Evolutionary conservation across 2,888 invertebrate genomes (phyloP), one percentile per base, ranked within the genome.

Genomic region (Eupithecia vulgata): DNA sequence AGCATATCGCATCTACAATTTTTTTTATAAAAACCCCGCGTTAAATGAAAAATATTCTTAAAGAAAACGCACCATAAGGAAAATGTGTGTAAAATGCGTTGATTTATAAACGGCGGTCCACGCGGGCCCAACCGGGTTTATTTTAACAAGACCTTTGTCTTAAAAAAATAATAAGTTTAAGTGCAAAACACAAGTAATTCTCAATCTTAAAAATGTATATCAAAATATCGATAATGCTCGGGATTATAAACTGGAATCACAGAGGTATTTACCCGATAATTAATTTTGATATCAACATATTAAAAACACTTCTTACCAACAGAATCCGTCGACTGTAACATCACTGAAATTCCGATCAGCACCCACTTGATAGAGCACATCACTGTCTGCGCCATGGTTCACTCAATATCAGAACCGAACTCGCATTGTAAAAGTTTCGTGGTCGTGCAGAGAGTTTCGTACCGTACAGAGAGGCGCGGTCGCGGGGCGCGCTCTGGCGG

Each of bases 331-430:
- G 88, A 89, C 76, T 87, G 87, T 80, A 91, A 90, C 83, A 93
- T 87, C 91, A 93, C 92, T 90, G 92, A 87, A 90, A 93, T 85
- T 92, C 91, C 92, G 82, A 91, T 85, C 85, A 91, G 83, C 80
- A 90, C 79, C 79, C 89, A 85, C 79, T 83, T 81, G 15, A 80
- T 81, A 73, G 80, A 81, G 83, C 91, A 91, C 87, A 90, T 88
- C 91, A 92, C 92, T 81, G 76, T 80, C 84, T 81, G 59, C 40
- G 79, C 83, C 82, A 81, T 88, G 87, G 85, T 77, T 81, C 71
- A 69, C 71, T 25, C 67, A 57, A 67, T 30, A 62, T 71, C 65
- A 78, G 52, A 66, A 62, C 64, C 35, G 40, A 69, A 45, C 68
- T 64, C 77, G 76, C 77, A 78, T 78, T 72, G 69, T 71, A 61